Evolutionary conservation across 2,113 vertebrate species (phyloP).

Genomic region (Nibea coibor): DNA sequence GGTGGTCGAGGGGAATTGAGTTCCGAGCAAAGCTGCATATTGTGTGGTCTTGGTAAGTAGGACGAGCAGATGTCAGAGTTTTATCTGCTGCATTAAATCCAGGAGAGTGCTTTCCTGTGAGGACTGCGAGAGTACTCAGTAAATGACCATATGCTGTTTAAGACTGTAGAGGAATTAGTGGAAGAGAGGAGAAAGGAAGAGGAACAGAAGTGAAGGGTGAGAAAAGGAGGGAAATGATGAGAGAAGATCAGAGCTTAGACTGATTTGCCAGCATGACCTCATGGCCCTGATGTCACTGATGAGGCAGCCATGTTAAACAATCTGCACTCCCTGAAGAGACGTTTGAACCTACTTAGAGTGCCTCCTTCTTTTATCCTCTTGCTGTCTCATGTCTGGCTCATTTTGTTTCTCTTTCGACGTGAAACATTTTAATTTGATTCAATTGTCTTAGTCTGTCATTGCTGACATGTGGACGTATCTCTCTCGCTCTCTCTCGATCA

Average conservation of each 20-base stretch:
- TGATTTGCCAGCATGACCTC: slow-evolving; percentile 38
- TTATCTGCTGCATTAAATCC: slow-evolving; percentile 80
- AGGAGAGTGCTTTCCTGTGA: slow-evolving; percentile 75
- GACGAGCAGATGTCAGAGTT: slow-evolving; percentile 81
- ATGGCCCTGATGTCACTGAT: slow-evolving; percentile 42
- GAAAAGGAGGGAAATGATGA: slow-evolving; percentile 20
- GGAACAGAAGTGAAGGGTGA: slow-evolving; percentile 8
- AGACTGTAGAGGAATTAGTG: slow-evolving; percentile 37
- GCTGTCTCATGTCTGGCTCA: not conserved
- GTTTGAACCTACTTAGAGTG: slow-evolving; percentile 25
- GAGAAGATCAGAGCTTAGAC: slow-evolving; percentile 28
- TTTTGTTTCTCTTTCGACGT: not conserved
- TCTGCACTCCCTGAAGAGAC: slow-evolving; percentile 33
- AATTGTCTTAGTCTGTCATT: not conserved
- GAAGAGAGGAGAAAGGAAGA: not conserved
- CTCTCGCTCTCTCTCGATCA: not conserved
- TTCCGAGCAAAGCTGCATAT: slow-evolving; percentile 66
- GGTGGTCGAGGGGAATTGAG: slow-evolving; percentile 23
- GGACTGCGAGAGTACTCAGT: slow-evolving; percentile 52
- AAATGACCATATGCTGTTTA: slow-evolving; percentile 73
- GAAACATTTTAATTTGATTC: slow-evolving; percentile 21
- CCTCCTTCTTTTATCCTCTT: slow-evolving; percentile 7
- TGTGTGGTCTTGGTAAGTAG: slow-evolving; percentile 75
- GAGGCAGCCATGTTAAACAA: slow-evolving; percentile 55
- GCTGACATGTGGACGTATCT: slow-evolving; percentile 10